phyloP scores from a whole-genome alignment of 1,140 invertebrate species.

The Cotesia typhae region DNA sequence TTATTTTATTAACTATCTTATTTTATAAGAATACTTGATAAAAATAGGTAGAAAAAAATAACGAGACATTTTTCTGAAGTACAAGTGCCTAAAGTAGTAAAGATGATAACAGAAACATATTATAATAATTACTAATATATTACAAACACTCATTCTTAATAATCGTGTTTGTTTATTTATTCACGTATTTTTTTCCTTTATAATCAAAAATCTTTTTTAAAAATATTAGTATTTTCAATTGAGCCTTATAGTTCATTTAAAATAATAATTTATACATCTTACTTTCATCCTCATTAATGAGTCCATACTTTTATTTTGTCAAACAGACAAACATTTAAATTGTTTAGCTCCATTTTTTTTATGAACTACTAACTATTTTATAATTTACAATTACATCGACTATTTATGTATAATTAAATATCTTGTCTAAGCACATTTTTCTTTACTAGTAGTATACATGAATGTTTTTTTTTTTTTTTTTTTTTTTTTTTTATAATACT shows the following conservation, averaged over 20 bases:
- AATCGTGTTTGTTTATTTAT: conserved; percentile 14
- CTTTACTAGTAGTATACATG: conserved; percentile 46
- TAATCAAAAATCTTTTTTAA: conserved; percentile 40
- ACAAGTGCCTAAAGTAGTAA: conserved; percentile 18
- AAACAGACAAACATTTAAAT: too few species aligned
- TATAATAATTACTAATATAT: conserved; percentile 7
- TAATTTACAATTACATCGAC: too few species aligned
- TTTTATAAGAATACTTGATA: background rate
- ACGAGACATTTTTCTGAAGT: conserved; percentile 18
- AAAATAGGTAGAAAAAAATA: conserved; percentile 2
- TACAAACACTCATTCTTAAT: conserved; percentile 11
- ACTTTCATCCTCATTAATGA: too few species aligned
- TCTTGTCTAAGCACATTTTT: background rate
- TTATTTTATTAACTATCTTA: background rate
- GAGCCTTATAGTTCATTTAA: background rate
- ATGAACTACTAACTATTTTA: too few species aligned
- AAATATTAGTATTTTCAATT: conserved; percentile 40
- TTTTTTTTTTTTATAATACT: conserved; percentile 31
- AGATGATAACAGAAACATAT: conserved; percentile 12
- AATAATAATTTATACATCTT: too few species aligned
- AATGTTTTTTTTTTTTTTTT: conserved; percentile 48
- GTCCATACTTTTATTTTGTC: too few species aligned
- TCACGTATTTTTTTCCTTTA: background rate
- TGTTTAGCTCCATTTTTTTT: too few species aligned
- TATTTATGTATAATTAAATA: background rate